phyloP scores from a whole-genome alignment of 2,797 vertebrate species.

The Coregonus suidteri region DNA sequence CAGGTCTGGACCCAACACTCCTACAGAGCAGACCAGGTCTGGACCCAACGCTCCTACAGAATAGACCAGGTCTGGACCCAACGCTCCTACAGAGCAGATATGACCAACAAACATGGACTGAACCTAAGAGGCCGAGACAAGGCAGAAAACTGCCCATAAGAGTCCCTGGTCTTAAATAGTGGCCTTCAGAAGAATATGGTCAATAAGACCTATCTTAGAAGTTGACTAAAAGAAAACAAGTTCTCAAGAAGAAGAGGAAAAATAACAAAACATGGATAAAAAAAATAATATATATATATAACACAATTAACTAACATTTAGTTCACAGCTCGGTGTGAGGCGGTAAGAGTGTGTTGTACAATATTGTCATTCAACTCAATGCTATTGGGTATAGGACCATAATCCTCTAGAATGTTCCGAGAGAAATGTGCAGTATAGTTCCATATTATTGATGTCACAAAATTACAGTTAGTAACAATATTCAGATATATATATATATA shows the following conservation, averaged over 20 bases:
- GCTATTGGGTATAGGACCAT: slow-evolving; percentile 27
- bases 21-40: background rate
- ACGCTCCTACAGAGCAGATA: background rate
- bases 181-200: background rate
- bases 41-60: background rate
- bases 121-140: background rate
- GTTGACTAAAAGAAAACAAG: slow-evolving; percentile 13
- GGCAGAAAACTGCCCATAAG: background rate
- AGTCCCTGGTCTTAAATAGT: background rate
- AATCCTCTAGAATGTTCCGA: slow-evolving; percentile 4
- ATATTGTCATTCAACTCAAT: slow-evolving; percentile 11
- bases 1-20: no score
- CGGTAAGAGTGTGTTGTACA: slow-evolving; percentile 11
- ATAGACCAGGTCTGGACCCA: no score
- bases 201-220: background rate
- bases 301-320: slow-evolving; percentile 44
- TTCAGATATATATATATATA: background rate
- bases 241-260: slow-evolving; percentile 17
- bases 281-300: background rate
- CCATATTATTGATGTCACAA: background rate
- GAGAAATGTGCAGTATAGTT: background rate
- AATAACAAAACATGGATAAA: background rate
- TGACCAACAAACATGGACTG: background rate
- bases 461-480: background rate
- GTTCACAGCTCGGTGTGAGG: slow-evolving; percentile 44